Evolutionary conservation across 1,140 invertebrate genomes (phyloP).

Genomic region (Neodiprion lecontei): DNA sequence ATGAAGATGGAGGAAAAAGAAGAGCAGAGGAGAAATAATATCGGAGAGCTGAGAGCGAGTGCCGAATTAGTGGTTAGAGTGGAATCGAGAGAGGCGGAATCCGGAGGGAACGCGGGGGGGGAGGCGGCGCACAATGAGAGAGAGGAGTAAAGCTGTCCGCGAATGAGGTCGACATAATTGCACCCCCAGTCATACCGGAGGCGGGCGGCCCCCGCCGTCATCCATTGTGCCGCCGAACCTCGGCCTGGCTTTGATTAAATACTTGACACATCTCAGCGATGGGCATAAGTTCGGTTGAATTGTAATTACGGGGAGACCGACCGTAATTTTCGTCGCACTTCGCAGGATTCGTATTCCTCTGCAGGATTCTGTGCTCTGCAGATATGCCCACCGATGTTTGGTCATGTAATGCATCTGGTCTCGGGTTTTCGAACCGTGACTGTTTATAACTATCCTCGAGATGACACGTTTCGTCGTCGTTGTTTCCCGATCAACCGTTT

Average conservation of each 20-base stretch:
- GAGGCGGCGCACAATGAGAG: conserved; percentile 18
- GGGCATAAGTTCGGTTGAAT: conserved; percentile 59
- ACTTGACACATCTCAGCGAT: conserved; percentile 57
- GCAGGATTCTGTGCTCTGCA: background rate
- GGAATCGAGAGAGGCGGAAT: background rate
- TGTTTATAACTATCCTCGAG: background rate
- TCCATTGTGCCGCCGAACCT: conserved; percentile 56
- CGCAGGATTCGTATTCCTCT: background rate
- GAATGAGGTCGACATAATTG: conserved; percentile 49
- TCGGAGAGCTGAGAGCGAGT: conserved; percentile 8
- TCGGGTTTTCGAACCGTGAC: background rate
- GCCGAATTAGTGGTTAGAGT: conserved; percentile 17
- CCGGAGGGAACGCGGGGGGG: background rate
- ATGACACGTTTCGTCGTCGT: too few relatives aligned
- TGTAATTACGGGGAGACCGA: conserved; percentile 51
- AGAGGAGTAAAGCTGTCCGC: conserved; percentile 30
- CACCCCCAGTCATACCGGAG: conserved; percentile 33
- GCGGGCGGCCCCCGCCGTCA: conserved; percentile 36
- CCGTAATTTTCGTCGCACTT: background rate
- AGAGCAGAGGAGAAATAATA: conserved; percentile 10
- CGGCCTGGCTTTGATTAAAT: conserved; percentile 57
- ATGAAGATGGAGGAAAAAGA: background rate
- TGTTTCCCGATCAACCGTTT: background rate
- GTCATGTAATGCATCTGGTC: background rate
- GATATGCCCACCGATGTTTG: background rate